These are phyloP conservation scores for Python bivittatus DNA, from an alignment of 2,113 vertebrate species.

Conservation along the genomic window DNA sequence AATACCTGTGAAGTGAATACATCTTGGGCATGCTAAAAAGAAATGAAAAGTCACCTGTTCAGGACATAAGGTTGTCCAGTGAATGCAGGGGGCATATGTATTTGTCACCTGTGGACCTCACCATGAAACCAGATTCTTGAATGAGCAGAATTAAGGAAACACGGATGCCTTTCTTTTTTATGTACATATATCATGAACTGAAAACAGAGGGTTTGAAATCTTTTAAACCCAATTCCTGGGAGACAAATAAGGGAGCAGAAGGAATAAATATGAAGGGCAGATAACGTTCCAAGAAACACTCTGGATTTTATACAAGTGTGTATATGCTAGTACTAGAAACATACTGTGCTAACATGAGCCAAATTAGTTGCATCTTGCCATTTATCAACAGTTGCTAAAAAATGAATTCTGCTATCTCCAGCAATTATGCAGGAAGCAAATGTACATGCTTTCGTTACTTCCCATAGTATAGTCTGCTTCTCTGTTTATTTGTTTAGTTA, in stretches of 20 bases:
- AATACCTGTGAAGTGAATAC: slow-evolving; percentile 57
- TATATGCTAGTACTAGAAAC: not conserved
- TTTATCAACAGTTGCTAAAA: not conserved
- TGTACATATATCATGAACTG: not conserved
- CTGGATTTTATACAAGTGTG: not conserved
- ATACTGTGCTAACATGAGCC: not conserved
- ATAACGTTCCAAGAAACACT: not conserved
- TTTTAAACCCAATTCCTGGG: not conserved
- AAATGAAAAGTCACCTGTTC: slow-evolving; percentile 3
- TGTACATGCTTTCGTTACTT: not conserved
- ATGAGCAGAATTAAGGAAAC: slow-evolving; percentile 26
- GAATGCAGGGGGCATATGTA: slow-evolving; percentile 36
- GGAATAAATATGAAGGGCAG: not conserved
- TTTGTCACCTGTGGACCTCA: fast-evolving
- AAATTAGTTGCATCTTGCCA: not conserved
- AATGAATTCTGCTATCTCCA: not conserved
- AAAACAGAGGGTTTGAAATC: not conserved
- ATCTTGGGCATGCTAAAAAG: slow-evolving; percentile 57
- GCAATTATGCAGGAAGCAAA: not conserved
- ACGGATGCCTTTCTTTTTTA: slow-evolving; percentile 22
- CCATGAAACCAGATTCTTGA: not conserved
- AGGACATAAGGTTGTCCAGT: slow-evolving; percentile 26
- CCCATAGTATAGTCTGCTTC: not conserved
- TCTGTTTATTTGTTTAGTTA: not conserved
- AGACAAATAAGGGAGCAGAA: not conserved